Evolutionary conservation across 2,888 invertebrate genomes (phyloP).

Genomic region (Sympetrum striolatum): DNA sequence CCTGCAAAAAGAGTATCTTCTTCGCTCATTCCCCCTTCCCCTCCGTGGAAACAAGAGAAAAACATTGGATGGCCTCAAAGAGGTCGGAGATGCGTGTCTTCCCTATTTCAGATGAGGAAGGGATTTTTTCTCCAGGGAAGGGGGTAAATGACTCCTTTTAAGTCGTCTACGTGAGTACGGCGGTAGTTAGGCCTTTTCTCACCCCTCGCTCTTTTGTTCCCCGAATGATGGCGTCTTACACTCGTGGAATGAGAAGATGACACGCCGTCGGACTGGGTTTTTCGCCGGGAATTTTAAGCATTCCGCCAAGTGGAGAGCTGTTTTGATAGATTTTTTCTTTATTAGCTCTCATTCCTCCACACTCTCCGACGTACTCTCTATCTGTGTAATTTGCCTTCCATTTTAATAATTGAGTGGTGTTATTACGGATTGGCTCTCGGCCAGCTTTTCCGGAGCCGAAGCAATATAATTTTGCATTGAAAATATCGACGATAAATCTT

Average conservation of each 20-base stretch:
- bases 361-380: not conserved
- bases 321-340: not conserved
- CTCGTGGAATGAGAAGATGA: not conserved
- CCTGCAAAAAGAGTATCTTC: not conserved
- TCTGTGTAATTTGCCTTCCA: not conserved
- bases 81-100: slow-evolving; percentile 23
- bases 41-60: not conserved
- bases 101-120: not conserved
- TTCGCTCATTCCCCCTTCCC: not conserved
- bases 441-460: not conserved
- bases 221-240: not conserved
- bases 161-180: not conserved
- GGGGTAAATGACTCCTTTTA: not conserved
- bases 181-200: slow-evolving; percentile 16
- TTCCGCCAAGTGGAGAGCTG: not conserved
- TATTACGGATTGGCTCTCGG: too few relatives aligned
- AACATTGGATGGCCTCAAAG: not conserved
- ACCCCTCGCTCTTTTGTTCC: not conserved
- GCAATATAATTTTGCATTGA: not conserved
- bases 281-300: not conserved
- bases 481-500: not conserved
- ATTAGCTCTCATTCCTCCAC: not conserved
- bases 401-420: not conserved
- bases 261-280: not conserved
- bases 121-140: not conserved